Percentiles rank a stretch among this genome's conserved stretches.
These are phyloP conservation scores for Drosophila guanche DNA, from an alignment of 1,140 invertebrate genomes.

Conservation along the genomic window DNA sequence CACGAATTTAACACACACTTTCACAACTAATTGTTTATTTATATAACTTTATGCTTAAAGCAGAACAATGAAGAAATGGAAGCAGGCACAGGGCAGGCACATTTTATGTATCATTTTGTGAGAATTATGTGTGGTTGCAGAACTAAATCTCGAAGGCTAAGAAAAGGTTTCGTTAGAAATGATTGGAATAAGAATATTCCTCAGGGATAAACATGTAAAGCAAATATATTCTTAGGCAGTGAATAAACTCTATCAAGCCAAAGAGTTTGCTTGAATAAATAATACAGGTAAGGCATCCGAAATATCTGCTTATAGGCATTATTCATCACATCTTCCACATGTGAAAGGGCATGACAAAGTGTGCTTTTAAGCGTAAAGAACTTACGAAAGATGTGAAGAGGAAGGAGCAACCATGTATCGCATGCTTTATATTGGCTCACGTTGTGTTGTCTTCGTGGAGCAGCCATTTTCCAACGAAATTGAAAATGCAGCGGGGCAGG, in stretches of 20 bases:
- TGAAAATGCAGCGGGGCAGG: conserved; percentile 13
- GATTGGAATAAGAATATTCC: too few species aligned
- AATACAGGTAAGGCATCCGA: too few species aligned
- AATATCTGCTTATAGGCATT: too few species aligned
- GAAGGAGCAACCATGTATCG: background rate
- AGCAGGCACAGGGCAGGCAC: too few species aligned
- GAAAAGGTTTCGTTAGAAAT: background rate
- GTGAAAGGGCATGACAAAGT: background rate
- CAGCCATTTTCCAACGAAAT: conserved; percentile 2
- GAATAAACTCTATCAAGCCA: too few species aligned
- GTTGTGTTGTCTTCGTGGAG: conserved; percentile 1
- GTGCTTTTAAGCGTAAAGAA: background rate
- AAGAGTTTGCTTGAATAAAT: too few species aligned
- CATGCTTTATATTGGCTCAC: conserved; percentile 4
- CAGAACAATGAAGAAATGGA: too few species aligned
- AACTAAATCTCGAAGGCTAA: background rate
- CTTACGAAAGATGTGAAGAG: too few species aligned
- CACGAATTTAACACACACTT: conserved; percentile 12
- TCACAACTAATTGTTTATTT: background rate
- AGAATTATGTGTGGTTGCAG: background rate
- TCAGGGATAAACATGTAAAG: too few species aligned
- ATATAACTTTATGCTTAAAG: background rate
- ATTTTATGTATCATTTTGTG: background rate
- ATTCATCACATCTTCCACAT: background rate
- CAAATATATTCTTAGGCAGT: too few species aligned